Evolutionary conservation across 2,888 invertebrate genomes (phyloP).

Genomic region (Cosmia trapezina): DNA sequence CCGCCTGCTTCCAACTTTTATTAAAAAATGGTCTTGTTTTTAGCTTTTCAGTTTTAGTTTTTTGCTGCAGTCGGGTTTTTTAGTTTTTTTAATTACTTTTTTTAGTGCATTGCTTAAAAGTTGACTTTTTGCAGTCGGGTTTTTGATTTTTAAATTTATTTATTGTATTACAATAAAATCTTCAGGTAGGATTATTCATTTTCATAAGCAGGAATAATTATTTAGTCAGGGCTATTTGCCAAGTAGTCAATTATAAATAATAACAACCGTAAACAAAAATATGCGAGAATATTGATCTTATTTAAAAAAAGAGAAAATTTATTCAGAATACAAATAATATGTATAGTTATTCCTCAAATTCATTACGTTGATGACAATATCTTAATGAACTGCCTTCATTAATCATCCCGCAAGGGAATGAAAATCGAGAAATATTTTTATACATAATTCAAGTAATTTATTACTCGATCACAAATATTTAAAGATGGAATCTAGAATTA

Average conservation of each 20-base stretch:
- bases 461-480: conserved; percentile 8
- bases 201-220: not conserved
- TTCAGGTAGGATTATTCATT: not conserved
- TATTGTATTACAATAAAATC: not conserved
- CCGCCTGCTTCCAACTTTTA: too few species aligned
- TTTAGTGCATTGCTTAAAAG: too few species aligned
- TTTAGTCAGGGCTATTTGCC: not conserved
- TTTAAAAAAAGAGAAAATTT: not conserved
- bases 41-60: too few species aligned
- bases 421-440: conserved; percentile 5
- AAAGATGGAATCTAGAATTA: conserved; percentile 23
- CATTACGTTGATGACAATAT: conserved; percentile 52
- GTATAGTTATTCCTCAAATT: conserved; percentile 20
- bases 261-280: not conserved
- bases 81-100: too few species aligned
- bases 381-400: conserved; percentile 47
- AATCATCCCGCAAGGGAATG: conserved; percentile 30
- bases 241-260: not conserved
- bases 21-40: too few species aligned
- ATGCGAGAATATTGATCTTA: not conserved
- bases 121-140: too few species aligned
- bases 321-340: conserved; percentile 19
- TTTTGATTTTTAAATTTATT: too few species aligned
- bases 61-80: too few species aligned
- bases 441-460: conserved; percentile 22